Base-by-base conservation (phyloP, 2,113 vertebrate genomes). In the Strix uralensis region DNA sequence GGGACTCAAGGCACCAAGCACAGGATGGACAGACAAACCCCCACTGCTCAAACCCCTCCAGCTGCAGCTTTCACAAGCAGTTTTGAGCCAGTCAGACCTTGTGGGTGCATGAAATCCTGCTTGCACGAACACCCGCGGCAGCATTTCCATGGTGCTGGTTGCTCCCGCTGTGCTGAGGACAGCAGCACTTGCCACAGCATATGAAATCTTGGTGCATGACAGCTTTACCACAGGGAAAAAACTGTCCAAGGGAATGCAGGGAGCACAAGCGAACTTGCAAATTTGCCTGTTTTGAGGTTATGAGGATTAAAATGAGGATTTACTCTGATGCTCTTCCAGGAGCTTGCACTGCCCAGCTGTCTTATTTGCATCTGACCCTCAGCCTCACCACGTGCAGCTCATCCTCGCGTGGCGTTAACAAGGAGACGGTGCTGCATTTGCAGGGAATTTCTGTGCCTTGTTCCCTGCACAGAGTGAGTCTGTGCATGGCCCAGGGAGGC, bases 361-460 rank as follows among this genome's bases (percentile, higher is more conserved):
- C 11, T 54, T 20, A 7, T 19, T 66, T 42, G 20, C 51, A 51
- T 26, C 59, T 22, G 25, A 57, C n/a, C 51, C 32, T 89, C 11
- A 1, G 51, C 36, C 52, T 73, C 9, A 1, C 25, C 17, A 5
- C 0, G 5, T 15, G 27, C 32, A 52, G 78, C 70, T 74, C 52
- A 18, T 52, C 67, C 59, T 79, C 12, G 0, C 17, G 2, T 0
- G 9, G 55, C 1, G 1, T 4, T 4, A 40, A 29, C 6, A 5
- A 61, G 57, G 19, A 34, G 47, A 21, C 0, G 2, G 40, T 18
- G 30, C 51, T 2, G 5, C 9, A 5, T 36, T 15, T 7, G 49
- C 72, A 57, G 42, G 42, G 55, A 29, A 34, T 36, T 69, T 36
- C 70, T 49, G n/a, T 47, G 7, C 40, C 61, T 23, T 32, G 9